Evolutionary conservation across 1,140 invertebrate genomes (phyloP).

Genomic region (Harpegnathos saltator): DNA sequence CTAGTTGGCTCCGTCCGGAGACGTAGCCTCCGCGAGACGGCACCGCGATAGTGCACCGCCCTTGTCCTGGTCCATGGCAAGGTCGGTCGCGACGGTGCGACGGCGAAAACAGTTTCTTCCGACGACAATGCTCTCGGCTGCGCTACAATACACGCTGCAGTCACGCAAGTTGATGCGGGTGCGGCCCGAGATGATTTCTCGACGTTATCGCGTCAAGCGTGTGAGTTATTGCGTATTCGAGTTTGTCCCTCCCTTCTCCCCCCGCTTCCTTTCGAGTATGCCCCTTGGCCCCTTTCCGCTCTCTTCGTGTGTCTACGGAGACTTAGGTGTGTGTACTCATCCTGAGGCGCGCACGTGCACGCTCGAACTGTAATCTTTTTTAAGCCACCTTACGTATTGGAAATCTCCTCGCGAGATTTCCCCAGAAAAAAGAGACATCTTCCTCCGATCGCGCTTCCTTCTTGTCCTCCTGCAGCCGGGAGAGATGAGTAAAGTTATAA

Average conservation of each 20-base stretch:
- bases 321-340: not conserved
- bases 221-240: constrained; percentile 46
- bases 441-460: not conserved
- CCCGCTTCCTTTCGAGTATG: not conserved
- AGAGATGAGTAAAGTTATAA: not conserved
- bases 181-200: constrained; percentile 27
- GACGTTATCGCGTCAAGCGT: constrained; percentile 17
- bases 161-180: constrained; percentile 1
- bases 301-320: not conserved
- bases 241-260: not conserved
- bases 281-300: not conserved
- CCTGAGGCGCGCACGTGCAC: not conserved
- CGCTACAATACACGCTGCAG: not conserved
- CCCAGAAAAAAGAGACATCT: not conserved
- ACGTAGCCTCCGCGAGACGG: not conserved
- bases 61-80: too few relatives aligned
- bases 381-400: not conserved
- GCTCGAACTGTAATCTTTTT: too few relatives aligned
- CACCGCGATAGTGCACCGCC: too few relatives aligned
- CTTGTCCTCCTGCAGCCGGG: not conserved
- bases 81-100: constrained; percentile 14
- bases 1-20: constrained; percentile 7
- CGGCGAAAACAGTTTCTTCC: constrained; percentile 37
- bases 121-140: too few relatives aligned
- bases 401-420: not conserved